Evolutionary conservation across 2,797 vertebrate genomes (phyloP), one percentile per base, ranked within the genome.

Genomic region (Nyctibius grandis): DNA sequence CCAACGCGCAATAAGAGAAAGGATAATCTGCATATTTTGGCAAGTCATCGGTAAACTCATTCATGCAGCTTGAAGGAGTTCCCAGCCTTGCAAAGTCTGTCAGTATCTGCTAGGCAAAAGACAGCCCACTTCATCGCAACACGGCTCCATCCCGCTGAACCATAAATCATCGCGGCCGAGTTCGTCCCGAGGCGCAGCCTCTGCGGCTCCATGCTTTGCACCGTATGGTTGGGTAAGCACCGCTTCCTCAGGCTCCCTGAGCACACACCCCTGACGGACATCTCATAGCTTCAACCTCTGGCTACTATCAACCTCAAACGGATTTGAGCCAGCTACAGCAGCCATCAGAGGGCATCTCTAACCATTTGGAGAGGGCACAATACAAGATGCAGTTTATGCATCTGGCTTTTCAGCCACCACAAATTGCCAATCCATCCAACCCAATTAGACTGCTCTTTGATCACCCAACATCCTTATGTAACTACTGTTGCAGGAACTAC

Each of bases 201-300:
- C 54, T 14, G 82, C 3, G 0, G 74, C 56, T 61, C 67, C 56
- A 3, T 0, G 48, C 77, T 0, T 0, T 4, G 57, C 36, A 13
- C 21, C 20, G 9, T 3, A 31, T 2, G 54, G 57, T 33, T 12
- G 91, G 76, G 48, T 33, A 20, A 74, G 83, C 29, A 1, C 51
- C 0, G 0, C 65, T 21, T 11, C 86, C 83, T 18, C 1, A 0
- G 67, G 87, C 60, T 67, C 29, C 75, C 75, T 5, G 5, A 44
- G 85, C 68, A 59, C 69, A 42, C 51, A 13, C 8, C 29, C 74
- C 72, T 19, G 23, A 0, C 1, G 11, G 88, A 20, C 78, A 67
- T 7, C 31, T 12, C 10, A 47, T 0, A 22, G 78, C 9, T 53
- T 51, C 89, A 79, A 9, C 81, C 78, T 45, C 17, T 5, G 63